phyloP scores from a whole-genome alignment of 2,113 vertebrate species.

The Podarcis raffonei region DNA sequence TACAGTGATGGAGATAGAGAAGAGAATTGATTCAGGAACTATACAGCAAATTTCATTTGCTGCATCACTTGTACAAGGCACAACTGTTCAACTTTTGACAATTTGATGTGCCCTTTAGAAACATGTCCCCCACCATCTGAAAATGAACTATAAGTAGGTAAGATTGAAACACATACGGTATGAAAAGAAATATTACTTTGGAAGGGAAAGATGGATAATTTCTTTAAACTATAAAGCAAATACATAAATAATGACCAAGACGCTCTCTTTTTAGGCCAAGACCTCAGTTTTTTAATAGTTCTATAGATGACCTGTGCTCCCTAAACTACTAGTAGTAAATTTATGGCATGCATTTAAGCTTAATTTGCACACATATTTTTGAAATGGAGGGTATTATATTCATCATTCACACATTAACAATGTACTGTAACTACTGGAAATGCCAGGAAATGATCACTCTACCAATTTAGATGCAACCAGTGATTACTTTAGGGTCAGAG shows the following conservation, averaged over 20 bases:
- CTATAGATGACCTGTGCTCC: conserved; percentile 65
- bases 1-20: not conserved
- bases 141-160: not conserved
- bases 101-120: not conserved
- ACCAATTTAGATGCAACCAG: conserved; percentile 63
- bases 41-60: not conserved
- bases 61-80: not conserved
- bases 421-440: conserved; percentile 70
- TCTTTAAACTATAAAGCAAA: conserved; percentile 43
- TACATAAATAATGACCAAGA: conserved; percentile 62
- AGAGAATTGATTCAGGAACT: not conserved
- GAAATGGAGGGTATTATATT: conserved; percentile 60
- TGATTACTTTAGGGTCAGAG: conserved; percentile 46
- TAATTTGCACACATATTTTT: conserved; percentile 72
- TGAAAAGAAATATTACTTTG: not conserved
- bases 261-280: conserved; percentile 57
- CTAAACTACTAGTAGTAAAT: conserved; percentile 68
- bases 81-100: not conserved
- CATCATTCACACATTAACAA: conserved; percentile 73
- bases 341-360: conserved; percentile 67
- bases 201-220: not conserved
- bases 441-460: conserved; percentile 71
- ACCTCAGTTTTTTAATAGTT: conserved; percentile 60
- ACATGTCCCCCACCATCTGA: not conserved
- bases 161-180: not conserved